Conservation (phyloP, 2,888 invertebrate genomes). For the Pseudococcus viburni region DNA sequence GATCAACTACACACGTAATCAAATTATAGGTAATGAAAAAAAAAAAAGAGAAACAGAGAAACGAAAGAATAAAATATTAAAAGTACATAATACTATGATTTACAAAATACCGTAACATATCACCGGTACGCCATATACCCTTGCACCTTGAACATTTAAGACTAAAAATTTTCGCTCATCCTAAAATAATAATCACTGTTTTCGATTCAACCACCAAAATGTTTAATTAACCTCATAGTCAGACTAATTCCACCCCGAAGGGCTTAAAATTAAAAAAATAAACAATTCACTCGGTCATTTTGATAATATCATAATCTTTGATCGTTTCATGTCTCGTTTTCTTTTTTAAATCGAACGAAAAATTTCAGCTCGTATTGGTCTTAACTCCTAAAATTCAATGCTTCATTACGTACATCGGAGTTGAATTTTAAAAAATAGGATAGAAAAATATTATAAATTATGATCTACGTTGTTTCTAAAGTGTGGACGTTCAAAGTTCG, state of each 20-base stretch:
- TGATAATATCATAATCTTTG: neutral
- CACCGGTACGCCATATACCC: slow-evolving; percentile 45
- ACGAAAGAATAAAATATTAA: slow-evolving; percentile 45
- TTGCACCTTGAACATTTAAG: neutral
- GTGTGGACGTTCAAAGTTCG: neutral
- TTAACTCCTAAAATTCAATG: neutral
- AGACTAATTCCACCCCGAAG: no score
- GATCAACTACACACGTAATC: neutral
- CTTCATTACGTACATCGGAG: neutral
- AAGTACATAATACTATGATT: slow-evolving; percentile 40
- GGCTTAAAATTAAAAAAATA: neutral
- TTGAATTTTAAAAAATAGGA: neutral
- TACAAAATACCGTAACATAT: slow-evolving; percentile 54
- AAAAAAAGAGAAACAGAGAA: slow-evolving; percentile 2
- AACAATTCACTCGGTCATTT: neutral
- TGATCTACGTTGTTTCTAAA: neutral
- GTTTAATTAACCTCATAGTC: no score
- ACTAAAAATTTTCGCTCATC: neutral
- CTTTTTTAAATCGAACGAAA: neutral
- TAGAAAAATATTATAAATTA: neutral
- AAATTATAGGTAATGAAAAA: neutral
- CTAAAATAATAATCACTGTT: neutral
- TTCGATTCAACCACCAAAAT: neutral
- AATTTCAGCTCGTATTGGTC: neutral
- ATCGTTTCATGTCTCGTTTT: neutral